Evolutionary conservation across 2,113 vertebrate species (phyloP).

Genomic region (Chaetodon auriga): DNA sequence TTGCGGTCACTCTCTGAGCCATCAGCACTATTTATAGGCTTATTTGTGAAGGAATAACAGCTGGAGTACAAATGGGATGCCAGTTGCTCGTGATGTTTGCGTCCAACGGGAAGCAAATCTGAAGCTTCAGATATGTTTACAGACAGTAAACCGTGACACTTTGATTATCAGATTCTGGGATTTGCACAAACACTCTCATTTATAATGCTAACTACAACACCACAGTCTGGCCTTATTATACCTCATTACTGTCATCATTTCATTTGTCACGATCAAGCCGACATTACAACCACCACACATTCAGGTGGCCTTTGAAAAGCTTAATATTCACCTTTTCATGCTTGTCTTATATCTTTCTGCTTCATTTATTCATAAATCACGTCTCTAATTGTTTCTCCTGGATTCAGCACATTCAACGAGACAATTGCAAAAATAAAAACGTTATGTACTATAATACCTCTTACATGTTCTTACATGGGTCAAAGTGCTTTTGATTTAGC

Average conservation of each 20-base stretch:
- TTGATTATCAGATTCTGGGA: no score
- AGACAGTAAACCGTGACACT: background rate
- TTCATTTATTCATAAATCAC: background rate
- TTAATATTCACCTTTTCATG: background rate
- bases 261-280: background rate
- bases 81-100: background rate
- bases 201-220: background rate
- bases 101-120: background rate
- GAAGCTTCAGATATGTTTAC: background rate
- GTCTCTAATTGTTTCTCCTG: background rate
- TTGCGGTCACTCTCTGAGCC: background rate
- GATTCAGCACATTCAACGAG: background rate
- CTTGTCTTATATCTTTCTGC: background rate
- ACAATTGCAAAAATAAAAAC: background rate
- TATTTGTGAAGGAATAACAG: background rate
- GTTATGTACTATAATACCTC: background rate
- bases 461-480: background rate
- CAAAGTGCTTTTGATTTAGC: background rate
- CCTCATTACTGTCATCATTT: background rate
- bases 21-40: slow-evolving; percentile 14
- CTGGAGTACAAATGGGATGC: background rate
- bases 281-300: background rate
- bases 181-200: background rate
- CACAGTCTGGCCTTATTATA: background rate
- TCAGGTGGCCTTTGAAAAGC: background rate